Evolutionary conservation across 2,797 vertebrate species (phyloP), one percentile per base, ranked within the genome.

Genomic region (Falco peregrinus): DNA sequence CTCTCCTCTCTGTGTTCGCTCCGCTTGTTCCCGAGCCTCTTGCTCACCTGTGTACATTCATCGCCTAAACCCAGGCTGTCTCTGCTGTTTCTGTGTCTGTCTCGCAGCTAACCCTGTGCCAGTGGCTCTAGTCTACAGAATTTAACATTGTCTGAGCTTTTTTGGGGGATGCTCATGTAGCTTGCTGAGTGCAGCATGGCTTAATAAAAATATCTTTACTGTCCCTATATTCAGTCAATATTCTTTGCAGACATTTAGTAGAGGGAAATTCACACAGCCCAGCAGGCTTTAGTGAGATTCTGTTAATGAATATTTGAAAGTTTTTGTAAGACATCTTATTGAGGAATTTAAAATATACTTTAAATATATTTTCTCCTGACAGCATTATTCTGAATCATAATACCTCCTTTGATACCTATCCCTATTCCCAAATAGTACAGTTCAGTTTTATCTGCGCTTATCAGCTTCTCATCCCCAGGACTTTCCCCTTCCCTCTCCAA

Each of bases 121-220:
- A 11, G 60, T 16, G 31, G 41, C 28, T 57, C 10, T 8, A 31
- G 21, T 33, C n/a, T 2, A 2, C 54, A 37, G 35, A 64, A 47
- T 26, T 61, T 56, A n/a, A 31, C 20, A 16, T 22, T 18, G 22
- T 35, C 54, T 21, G 3, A 29, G 10, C 6, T 20, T 11, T 59
- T 57, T 16, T 1, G 3, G n/a, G 35, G 50, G 20, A 13, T 13
- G 3, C 16, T 37, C 1, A 0, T 33, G 31, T 63, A 21, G 50
- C 41, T 56, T 80, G 69, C 41, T 7, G 43, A 50, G 43, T 35
- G 26, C 54, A 61, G 29, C 33, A 7, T 33, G 51, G 33, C 63
- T 48, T 50, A 64, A 43, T 43, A n/a, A 41, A 78, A 59, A 13
- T 26, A 22, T 8, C 51, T 60, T 60, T 54, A 28, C 56, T 54